phyloP scores from a whole-genome alignment of 2,888 invertebrate genomes.

The Harmothoe impar region DNA sequence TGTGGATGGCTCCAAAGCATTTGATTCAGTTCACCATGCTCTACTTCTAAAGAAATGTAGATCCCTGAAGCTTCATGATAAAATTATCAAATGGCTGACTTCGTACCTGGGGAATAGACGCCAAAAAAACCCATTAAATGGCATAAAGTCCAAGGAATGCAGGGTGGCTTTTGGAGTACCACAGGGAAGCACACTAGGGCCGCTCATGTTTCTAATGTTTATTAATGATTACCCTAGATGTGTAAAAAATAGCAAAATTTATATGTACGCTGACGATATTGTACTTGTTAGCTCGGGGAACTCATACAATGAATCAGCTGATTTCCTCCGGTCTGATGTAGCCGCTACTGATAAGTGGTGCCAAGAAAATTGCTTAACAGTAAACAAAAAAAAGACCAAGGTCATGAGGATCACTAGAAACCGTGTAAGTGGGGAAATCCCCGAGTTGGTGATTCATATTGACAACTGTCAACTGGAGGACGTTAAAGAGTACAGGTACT shows the following conservation, averaged over 20 bases:
- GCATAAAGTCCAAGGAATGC: not conserved
- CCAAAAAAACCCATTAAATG: not conserved
- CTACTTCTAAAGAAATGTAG: too few relatives aligned
- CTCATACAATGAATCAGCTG: not conserved
- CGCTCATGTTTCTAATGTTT: not conserved
- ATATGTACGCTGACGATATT: constrained; percentile 1
- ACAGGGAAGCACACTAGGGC: constrained; percentile 7
- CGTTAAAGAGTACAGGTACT: too few relatives aligned
- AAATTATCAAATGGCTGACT: not conserved
- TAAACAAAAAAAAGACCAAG: not conserved
- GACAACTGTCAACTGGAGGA: too few relatives aligned
- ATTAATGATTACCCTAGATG: not conserved
- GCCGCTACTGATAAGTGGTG: not conserved
- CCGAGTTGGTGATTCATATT: too few relatives aligned
- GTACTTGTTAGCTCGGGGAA: not conserved
- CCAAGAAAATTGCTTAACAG: not conserved
- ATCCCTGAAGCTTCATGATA: not conserved
- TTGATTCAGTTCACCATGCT: too few relatives aligned
- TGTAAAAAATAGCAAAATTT: not conserved
- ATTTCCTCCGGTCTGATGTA: not conserved
- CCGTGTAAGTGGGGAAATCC: too few relatives aligned
- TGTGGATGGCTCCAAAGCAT: too few relatives aligned
- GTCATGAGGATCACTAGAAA: not conserved
- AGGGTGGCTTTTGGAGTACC: not conserved
- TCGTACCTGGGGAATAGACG: not conserved